These are phyloP conservation scores for Chymomyza fuscimana DNA, from an alignment of 2,888 invertebrate species.

Conservation along the genomic window DNA sequence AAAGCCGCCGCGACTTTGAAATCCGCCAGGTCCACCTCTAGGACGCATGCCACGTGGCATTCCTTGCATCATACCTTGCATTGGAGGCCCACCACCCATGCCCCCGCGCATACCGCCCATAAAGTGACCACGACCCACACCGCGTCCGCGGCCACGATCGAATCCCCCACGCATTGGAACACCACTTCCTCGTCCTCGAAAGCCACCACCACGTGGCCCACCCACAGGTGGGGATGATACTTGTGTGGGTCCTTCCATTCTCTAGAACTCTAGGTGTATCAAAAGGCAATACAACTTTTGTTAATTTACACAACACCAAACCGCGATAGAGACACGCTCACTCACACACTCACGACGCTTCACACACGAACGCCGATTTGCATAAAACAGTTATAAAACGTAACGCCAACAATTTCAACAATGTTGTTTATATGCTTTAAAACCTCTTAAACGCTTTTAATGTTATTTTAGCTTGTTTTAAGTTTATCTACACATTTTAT, in stretches of 20 bases:
- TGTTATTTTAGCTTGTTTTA: constrained; percentile 17
- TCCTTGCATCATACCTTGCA: constrained; percentile 73
- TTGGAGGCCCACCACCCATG: constrained; percentile 75
- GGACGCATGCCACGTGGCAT: constrained; percentile 76
- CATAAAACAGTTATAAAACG: constrained; percentile 5
- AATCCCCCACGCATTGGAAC: constrained; percentile 77
- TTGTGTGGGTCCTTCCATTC: constrained; percentile 71
- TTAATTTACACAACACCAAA: constrained; percentile 41
- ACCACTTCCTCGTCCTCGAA: constrained; percentile 76
- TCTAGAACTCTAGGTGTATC: constrained; percentile 19
- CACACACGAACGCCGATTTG: constrained; percentile 47
- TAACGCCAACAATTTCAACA: neutral
- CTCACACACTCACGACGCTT: constrained; percentile 21
- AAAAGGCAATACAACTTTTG: constrained; percentile 19
- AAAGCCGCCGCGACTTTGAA: constrained; percentile 74
- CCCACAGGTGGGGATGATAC: constrained; percentile 68
- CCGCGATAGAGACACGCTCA: constrained; percentile 40
- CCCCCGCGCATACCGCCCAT: constrained; percentile 77
- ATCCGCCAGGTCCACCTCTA: constrained; percentile 71
- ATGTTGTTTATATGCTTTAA: neutral
- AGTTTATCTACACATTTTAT: constrained; percentile 49
- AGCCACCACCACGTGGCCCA: constrained; percentile 77
- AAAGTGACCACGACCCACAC: constrained; percentile 79
- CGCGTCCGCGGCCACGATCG: constrained; percentile 78
- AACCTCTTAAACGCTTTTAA: constrained; percentile 24